Conservation (phyloP, 2,113 vertebrate genomes). For the Taxidea taxus region DNA sequence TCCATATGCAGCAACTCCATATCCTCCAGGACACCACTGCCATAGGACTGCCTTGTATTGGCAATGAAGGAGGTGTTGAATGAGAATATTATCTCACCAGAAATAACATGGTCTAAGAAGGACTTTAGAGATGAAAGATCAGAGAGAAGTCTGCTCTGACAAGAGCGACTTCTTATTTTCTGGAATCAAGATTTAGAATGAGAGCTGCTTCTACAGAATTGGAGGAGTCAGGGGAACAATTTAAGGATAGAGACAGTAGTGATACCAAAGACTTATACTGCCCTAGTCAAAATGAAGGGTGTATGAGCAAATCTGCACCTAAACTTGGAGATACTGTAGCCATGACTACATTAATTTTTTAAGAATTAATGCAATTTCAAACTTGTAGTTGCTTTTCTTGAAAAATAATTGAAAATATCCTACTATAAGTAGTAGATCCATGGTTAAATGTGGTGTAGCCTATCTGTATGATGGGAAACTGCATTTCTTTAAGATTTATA, state of each 20-base stretch:
- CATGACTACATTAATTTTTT: background rate
- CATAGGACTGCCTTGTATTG: background rate
- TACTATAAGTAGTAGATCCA: background rate
- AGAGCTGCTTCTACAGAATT: background rate
- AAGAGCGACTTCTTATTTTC: background rate
- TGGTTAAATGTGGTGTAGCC: background rate
- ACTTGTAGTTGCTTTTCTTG: background rate
- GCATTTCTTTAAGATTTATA: background rate
- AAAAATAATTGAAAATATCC: background rate
- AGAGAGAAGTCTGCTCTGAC: background rate
- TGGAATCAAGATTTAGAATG: background rate
- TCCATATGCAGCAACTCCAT: background rate
- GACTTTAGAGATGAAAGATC: background rate
- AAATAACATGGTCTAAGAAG: background rate
- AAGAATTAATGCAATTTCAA: background rate
- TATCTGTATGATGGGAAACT: background rate
- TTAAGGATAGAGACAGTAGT: background rate
- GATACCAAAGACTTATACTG: background rate
- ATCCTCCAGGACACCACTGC: background rate
- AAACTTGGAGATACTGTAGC: background rate
- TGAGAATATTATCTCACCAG: background rate
- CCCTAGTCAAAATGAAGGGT: background rate
- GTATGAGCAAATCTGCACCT: background rate
- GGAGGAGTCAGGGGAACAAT: background rate
- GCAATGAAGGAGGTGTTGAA: background rate